Percentiles rank a stretch among this genome's conserved stretches.
phyloP scores from a whole-genome alignment of 2,113 vertebrate genomes.

The Orycteropus afer region DNA sequence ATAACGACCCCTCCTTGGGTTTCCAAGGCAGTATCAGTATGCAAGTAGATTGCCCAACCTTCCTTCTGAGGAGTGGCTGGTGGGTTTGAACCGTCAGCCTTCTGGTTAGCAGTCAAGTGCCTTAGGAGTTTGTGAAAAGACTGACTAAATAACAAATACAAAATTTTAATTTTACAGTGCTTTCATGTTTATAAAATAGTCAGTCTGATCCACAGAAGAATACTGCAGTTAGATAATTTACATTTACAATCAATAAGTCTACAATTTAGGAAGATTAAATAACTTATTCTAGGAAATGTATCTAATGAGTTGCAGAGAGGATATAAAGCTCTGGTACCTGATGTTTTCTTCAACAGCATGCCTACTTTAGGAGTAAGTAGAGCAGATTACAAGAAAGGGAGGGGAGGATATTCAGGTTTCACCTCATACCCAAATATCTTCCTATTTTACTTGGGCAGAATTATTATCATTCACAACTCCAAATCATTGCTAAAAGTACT shows the following conservation, averaged over 20 bases:
- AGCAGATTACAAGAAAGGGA: not conserved
- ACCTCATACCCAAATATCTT: not conserved
- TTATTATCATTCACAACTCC: not conserved
- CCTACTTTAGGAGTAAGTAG: not conserved
- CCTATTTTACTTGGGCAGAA: not conserved
- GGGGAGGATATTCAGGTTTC: not conserved
- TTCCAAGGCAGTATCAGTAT: too few species aligned
- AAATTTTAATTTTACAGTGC: not conserved
- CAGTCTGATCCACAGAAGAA: not conserved
- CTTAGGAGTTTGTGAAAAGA: not conserved
- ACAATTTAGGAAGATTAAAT: not conserved
- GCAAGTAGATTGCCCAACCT: too few species aligned
- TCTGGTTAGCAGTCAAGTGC: too few species aligned
- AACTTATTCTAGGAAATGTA: not conserved
- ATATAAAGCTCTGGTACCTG: not conserved
- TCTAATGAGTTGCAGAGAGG: not conserved
- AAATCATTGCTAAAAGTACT: constrained; percentile 35
- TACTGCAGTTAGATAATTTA: not conserved
- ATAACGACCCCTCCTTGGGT: too few species aligned
- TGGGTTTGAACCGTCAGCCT: too few species aligned
- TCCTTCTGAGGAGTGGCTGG: too few species aligned
- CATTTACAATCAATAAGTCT: not conserved
- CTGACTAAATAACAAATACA: not conserved
- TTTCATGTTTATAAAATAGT: constrained; percentile 9
- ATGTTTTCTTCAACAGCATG: not conserved